phyloP scores from a whole-genome alignment of 2,797 vertebrate genomes.

The Leptoclinus maculatus region DNA sequence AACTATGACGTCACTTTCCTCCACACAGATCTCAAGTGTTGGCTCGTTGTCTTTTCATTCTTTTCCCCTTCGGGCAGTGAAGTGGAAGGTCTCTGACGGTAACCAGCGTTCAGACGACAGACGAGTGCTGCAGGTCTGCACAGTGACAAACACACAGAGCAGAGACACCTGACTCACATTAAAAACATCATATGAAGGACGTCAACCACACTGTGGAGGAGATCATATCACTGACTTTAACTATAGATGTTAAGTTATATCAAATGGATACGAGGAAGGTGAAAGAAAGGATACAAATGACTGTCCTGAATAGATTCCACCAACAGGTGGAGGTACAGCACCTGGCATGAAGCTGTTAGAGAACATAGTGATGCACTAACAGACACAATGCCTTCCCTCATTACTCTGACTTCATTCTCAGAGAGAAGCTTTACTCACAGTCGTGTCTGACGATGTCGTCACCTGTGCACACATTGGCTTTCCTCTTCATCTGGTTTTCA shows the following conservation, averaged over 20 bases:
- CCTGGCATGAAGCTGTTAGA: background rate
- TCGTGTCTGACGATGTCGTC: constrained; percentile 43
- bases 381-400: constrained; percentile 8
- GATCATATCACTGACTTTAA: background rate
- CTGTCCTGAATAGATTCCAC: constrained; percentile 11
- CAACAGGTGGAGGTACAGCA: constrained; percentile 62
- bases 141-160: constrained; percentile 57
- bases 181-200: background rate
- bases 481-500: constrained; percentile 40
- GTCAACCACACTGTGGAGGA: constrained; percentile 15
- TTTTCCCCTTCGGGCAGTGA: constrained; percentile 3
- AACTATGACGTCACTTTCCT: constrained; percentile 41
- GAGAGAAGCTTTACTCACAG: background rate
- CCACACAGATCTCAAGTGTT: background rate
- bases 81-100: constrained; percentile 14
- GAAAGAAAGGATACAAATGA: background rate
- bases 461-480: background rate
- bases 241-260: background rate
- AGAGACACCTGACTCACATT: constrained; percentile 21
- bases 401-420: background rate
- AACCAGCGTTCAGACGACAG: constrained; percentile 1
- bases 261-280: background rate
- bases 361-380: background rate
- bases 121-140: constrained; percentile 60
- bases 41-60: background rate